Base-by-base conservation (phyloP, 1,140 invertebrate genomes). In the Plodia interpunctella region DNA sequence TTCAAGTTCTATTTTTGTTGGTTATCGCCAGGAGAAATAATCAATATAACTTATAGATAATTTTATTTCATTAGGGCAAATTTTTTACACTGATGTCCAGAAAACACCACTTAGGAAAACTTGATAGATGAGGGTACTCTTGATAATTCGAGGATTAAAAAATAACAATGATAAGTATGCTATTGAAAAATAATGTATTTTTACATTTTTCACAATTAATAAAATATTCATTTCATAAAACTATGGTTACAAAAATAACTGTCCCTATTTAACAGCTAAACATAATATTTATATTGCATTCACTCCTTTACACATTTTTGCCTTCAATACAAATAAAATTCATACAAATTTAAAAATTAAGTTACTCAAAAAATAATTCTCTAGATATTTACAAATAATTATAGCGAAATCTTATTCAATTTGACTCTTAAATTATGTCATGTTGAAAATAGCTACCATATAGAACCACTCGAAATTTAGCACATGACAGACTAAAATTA, bases 221-320 rank as follows among this genome's bases (percentile, higher is more conserved):
- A 76, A 69, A 78, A 69, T 76, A 78, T 76, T 70, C 63, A 70
- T 65, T 68, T 63, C 38, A 61, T 71, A 68, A 76, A 49, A 59
- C 70, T 79, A 77, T 64, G 73, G 78, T 87, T 87, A 87, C 69
- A 87, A 87, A 87, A 85, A 80, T 83, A 84, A 72, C 73, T 78
- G 64, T 78, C 63, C 74, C 72, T 78, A 80, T 70, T 55, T 38
- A 63, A 59, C 57, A 68, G 35, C 66, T 70, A 74, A 53, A 62
- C n/a, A n/a, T 72, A 35, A 44, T 44, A 63, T 69, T 62, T 72
- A 52, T 62, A 68, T 65, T 65, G 64, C 58, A 77, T 62, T 72
- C 51, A 67, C 59, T 62, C 65, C 53, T 49, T 65, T 75, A 74
- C 57, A 70, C 55, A 30, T 21, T 59, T 60, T 25, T 60, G 35